These are phyloP conservation scores for Hecatera dysodea DNA, from an alignment of 2,888 invertebrate species.

Conservation along the genomic window DNA sequence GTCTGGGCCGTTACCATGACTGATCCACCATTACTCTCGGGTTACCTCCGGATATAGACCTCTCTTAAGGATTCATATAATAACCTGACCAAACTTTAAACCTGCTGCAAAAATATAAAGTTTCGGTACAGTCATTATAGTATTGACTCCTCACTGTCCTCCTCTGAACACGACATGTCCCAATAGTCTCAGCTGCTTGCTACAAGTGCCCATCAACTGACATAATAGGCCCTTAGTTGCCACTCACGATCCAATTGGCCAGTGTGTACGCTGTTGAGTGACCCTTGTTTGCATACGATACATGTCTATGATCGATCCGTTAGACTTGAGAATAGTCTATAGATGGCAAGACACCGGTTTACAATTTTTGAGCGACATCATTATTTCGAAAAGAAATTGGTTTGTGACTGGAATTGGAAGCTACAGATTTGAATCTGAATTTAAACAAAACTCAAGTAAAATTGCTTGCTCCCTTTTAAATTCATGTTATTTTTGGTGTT, in stretches of 20 bases:
- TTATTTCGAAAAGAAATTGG: background rate
- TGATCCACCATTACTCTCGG: background rate
- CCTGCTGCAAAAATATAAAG: background rate
- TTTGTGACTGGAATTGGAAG: background rate
- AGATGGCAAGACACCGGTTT: background rate
- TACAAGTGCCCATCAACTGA: constrained; percentile 18
- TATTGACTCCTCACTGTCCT: background rate
- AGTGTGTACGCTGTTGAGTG: constrained; percentile 14
- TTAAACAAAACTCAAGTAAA: no score
- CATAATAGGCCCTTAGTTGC: constrained; percentile 31
- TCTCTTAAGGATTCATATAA: background rate
- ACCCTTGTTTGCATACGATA: constrained; percentile 19
- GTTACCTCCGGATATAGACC: background rate
- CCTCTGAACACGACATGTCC: background rate
- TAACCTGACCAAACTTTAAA: background rate
- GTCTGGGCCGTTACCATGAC: no score
- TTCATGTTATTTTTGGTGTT: no score
- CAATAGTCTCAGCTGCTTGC: background rate
- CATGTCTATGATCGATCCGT: background rate
- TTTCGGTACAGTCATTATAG: no score
- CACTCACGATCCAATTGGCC: constrained; percentile 14
- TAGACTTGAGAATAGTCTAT: background rate
- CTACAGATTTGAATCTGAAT: background rate
- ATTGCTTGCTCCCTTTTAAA: no score
- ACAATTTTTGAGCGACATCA: background rate